These are phyloP conservation scores for Sternarchorhynchus goeldii DNA, from an alignment of 2,797 vertebrate species.

Conservation along the genomic window DNA sequence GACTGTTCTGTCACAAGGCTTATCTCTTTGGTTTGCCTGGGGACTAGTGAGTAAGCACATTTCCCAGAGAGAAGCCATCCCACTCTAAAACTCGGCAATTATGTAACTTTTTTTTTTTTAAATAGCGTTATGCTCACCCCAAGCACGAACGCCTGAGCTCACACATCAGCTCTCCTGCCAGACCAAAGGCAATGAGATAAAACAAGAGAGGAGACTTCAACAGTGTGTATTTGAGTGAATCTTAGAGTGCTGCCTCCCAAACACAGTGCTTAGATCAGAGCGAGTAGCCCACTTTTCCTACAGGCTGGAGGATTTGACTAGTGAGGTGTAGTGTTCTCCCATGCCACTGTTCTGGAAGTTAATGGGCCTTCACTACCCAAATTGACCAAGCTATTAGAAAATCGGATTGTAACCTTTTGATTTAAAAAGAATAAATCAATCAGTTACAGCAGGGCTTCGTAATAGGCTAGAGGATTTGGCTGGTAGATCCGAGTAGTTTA, in stretches of 20 bases:
- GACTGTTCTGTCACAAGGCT: conserved; percentile 46
- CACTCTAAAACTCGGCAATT: conserved; percentile 37
- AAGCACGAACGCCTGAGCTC: conserved; percentile 31
- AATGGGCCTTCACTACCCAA: too few species aligned
- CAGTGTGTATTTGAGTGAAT: neutral
- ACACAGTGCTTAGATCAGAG: neutral
- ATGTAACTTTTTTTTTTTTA: conserved; percentile 47
- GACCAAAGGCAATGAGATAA: conserved; percentile 17
- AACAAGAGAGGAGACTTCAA: conserved; percentile 16
- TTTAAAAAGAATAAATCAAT: too few species aligned
- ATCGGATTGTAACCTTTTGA: too few species aligned
- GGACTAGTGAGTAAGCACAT: conserved; percentile 40
- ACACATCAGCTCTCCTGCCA: conserved; percentile 17
- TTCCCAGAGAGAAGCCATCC: conserved; percentile 41
- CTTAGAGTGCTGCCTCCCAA: neutral
- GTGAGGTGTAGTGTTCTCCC: too few species aligned
- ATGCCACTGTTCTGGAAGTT: too few species aligned
- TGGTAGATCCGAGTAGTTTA: conserved; percentile 26
- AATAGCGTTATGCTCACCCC: conserved; percentile 33
- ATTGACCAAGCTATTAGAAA: too few species aligned
- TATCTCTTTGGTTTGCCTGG: conserved; percentile 38
- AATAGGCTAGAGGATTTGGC: conserved; percentile 31
- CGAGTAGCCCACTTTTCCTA: neutral
- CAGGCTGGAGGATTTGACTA: too few species aligned
- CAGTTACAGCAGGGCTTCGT: conserved; percentile 24